These are phyloP conservation scores for Mantis religiosa DNA, from an alignment of 2,888 invertebrate species.

Conservation along the genomic window DNA sequence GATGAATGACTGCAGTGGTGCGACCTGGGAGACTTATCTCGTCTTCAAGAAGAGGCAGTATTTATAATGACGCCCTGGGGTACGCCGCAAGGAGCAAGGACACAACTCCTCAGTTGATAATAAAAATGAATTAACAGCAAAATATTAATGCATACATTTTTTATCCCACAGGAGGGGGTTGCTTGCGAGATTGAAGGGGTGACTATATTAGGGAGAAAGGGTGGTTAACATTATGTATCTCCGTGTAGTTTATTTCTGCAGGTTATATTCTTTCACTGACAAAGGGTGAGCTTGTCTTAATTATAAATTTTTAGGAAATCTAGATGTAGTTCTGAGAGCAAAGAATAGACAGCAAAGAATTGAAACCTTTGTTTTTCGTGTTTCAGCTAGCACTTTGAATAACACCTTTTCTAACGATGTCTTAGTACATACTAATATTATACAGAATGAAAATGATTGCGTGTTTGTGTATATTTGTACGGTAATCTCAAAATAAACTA, in stretches of 20 bases:
- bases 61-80: conserved; percentile 25
- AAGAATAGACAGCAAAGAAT: neutral
- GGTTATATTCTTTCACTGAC: neutral
- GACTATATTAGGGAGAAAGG: neutral
- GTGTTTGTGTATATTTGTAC: too few species aligned
- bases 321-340: neutral
- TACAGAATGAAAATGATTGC: too few species aligned
- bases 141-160: conserved; percentile 26
- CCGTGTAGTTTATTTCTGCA: neutral
- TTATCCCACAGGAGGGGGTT: neutral
- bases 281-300: neutral
- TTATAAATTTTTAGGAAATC: neutral
- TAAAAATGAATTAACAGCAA: conserved; percentile 32
- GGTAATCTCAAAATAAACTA: too few species aligned
- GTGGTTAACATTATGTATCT: neutral
- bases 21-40: conserved; percentile 22
- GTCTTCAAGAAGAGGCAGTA: conserved; percentile 13
- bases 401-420: too few species aligned
- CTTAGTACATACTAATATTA: too few species aligned
- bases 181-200: conserved; percentile 1
- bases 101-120: conserved; percentile 30
- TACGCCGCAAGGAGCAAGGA: neutral
- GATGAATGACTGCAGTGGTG: conserved; percentile 19
- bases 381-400: too few species aligned
- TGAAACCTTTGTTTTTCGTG: too few species aligned